phyloP scores from a whole-genome alignment of 2,113 vertebrate species.

The Vombatus ursinus region DNA sequence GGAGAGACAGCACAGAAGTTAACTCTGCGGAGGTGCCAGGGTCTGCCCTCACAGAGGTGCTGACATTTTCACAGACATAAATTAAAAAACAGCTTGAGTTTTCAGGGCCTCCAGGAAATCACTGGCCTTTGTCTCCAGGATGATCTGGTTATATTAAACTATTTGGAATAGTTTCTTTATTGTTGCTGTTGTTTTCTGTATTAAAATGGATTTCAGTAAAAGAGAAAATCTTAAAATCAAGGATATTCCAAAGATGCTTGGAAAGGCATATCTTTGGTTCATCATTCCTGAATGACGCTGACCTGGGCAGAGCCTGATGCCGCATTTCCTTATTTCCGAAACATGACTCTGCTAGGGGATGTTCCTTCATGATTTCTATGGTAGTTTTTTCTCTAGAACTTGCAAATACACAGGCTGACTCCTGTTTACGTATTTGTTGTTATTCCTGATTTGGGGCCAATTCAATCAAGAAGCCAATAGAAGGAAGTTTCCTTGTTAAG shows the following conservation, averaged over 20 bases:
- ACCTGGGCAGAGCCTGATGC: neutral
- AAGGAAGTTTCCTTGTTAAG: neutral
- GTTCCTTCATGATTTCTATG: neutral
- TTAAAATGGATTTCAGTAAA: neutral
- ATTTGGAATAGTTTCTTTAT: neutral
- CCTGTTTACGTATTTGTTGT: neutral
- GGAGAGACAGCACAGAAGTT: constrained; percentile 41
- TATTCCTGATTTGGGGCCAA: neutral
- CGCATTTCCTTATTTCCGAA: neutral
- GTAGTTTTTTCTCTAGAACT: neutral
- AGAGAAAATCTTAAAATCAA: neutral
- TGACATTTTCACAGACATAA: constrained; percentile 30
- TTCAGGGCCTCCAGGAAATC: neutral
- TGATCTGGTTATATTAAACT: neutral
- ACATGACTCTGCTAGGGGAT: neutral
- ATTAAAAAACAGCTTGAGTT: neutral
- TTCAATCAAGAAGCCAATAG: neutral
- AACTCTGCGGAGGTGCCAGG: constrained; percentile 1
- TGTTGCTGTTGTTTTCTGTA: neutral
- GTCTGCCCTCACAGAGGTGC: constrained; percentile 21
- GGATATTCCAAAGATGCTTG: neutral
- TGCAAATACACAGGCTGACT: neutral
- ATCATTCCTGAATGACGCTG: neutral
- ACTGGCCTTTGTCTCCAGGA: neutral
- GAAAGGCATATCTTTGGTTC: neutral